Evolutionary conservation across 2,797 vertebrate genomes (phyloP), one percentile per base, ranked within the genome.

Genomic region (Sebastiscus albofasciatus): DNA sequence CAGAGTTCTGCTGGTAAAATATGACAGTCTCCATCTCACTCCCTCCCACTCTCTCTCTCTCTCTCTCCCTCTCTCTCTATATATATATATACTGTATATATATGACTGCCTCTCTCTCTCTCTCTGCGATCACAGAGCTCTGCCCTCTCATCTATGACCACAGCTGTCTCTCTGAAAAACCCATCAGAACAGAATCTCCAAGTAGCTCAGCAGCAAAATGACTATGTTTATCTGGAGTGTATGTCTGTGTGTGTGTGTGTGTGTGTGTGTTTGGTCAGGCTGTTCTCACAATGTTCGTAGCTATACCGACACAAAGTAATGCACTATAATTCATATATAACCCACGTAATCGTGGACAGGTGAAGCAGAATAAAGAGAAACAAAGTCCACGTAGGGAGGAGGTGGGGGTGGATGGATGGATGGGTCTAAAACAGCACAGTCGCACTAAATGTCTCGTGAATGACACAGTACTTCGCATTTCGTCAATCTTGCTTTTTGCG

Each of bases 81-180:
- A 39, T 39, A 42, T 42, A 42, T 42, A 42, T 16, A 42, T 1
- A 18, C 14, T 46, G 42, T 46, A 18, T 18, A 46, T 46, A 46
- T 46, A 18, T 46, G 42, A 46, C 42, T 18, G 16, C 42, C 24
- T 20, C 67, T 60, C 55, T 69, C 31, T 59, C 55, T 69, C 31
- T 59, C 26, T 27, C 13, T 55, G 18, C 20, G 27, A 77, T 69
- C 61, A 61, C 66, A 26, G 24, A 67, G 58, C 33, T 70, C 73
- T 34, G 4, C 34, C 26, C 36, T 27, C 59, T 62, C 76, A 67
- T 73, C 81, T 62, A 77, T 2, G 2, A 65, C 67, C 75, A 60
- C 79, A 89, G 77, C 80, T 86, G 77, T 80, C 72, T 72, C 59
- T 79, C 36, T 22, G 20, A 68, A 81, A 87, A 87, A 81, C 36